Evolutionary conservation across 2,888 invertebrate genomes (phyloP), one percentile per base, ranked within the genome.

Genomic region (Imbricaverruca yamaguchii): DNA sequence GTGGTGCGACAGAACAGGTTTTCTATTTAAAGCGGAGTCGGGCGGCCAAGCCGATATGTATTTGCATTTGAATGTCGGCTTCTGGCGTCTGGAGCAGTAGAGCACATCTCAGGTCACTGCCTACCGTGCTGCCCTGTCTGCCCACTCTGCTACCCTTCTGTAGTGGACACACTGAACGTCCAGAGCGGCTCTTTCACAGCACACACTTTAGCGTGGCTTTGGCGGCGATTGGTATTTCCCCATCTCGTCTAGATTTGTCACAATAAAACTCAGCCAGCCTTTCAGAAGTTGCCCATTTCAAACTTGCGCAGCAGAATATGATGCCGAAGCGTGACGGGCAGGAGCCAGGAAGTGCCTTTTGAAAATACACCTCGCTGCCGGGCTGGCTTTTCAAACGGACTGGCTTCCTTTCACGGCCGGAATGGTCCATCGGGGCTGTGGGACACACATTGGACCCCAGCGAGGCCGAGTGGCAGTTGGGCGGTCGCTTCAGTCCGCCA

Each of bases 221-320:
- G 59, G 59, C 15, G 15, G 63, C 12, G 63, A 74, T 74, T 74
- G 53, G 74, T 74, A 74, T 74, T 74, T 55, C 55, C 59, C 53
- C 12, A 74, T 53, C 74, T 15, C 13, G 21, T 53, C 18, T 21
- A 55, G 74, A 74, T 74, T 74, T 74, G 74, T 74, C 74, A 55
- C 74, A 74, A 74, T 74, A 74, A 74, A 74, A 74, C 74, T 74
- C 74, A 74, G 15, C 55, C 55, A 21, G 53, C 23, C 74, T 74
- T 74, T 74, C 74, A 74, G 74, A 74, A 55, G 53, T 55, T 53
- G 53, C 23, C 74, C 53, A 74, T 74, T 74, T 74, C 55, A 53
- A 74, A 74, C 53, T 25, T 39, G 15, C 25, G 69, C 69, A 39
- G 69, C 23, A 69, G 25, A 69, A 69, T 69, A 15, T 15, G 23